phyloP scores from a whole-genome alignment of 2,888 invertebrate species.

The Acanthosepion lycidas region DNA sequence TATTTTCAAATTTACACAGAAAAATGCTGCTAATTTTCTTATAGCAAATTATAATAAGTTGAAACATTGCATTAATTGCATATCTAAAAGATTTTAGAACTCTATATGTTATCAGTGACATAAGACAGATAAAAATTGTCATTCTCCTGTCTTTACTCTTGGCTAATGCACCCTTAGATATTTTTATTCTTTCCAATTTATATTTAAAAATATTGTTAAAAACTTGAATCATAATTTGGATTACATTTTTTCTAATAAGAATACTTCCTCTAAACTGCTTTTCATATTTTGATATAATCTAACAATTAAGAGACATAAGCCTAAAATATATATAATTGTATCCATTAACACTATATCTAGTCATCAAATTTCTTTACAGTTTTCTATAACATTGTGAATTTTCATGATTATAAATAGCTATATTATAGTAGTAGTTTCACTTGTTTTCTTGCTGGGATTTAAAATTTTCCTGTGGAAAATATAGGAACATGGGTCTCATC shows the following conservation, averaged over 20 bases:
- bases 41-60: too few relatives aligned
- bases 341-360: not conserved
- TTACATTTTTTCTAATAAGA: not conserved
- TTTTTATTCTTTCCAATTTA: not conserved
- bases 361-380: not conserved
- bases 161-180: not conserved
- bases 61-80: not conserved
- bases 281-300: not conserved
- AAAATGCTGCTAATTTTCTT: not conserved
- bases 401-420: not conserved
- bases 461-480: not conserved
- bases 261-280: not conserved
- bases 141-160: not conserved
- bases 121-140: too few relatives aligned
- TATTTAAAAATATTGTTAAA: not conserved
- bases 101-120: not conserved
- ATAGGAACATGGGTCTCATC: not conserved
- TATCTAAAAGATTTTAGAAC: not conserved
- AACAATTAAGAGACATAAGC: not conserved
- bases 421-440: not conserved
- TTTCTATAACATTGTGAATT: not conserved
- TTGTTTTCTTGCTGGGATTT: not conserved
- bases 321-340: not conserved
- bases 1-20: slow-evolving; percentile 33
- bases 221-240: not conserved